These are phyloP conservation scores for Erethizon dorsatum DNA, from an alignment of 2,797 vertebrate species.

Conservation along the genomic window DNA sequence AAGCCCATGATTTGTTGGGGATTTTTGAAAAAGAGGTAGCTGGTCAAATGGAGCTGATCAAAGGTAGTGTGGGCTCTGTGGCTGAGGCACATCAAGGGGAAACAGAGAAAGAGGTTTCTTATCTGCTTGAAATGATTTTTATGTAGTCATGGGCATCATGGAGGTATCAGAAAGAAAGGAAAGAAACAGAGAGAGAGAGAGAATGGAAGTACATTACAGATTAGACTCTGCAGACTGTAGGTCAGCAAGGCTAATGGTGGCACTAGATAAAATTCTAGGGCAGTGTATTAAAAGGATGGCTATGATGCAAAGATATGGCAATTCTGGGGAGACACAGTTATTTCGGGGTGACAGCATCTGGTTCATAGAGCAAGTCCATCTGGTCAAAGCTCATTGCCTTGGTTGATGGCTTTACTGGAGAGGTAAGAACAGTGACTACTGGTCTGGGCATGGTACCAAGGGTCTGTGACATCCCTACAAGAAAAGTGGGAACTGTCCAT, in stretches of 20 bases:
- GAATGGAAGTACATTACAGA: neutral
- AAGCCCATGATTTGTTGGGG: neutral
- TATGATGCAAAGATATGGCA: neutral
- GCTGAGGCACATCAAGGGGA: neutral
- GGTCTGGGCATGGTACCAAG: neutral
- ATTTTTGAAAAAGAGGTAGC: constrained; percentile 28
- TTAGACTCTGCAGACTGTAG: neutral
- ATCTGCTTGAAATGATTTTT: neutral
- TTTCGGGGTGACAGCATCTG: constrained; percentile 48
- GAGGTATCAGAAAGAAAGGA: neutral
- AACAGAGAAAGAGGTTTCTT: neutral
- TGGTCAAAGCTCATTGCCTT: constrained; percentile 38
- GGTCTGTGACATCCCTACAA: neutral
- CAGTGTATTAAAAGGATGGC: neutral
- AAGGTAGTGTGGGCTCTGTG: neutral
- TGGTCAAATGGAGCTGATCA: neutral
- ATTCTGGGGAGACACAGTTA: neutral
- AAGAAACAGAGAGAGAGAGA: neutral
- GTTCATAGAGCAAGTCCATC: constrained; percentile 56
- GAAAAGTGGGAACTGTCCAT: neutral
- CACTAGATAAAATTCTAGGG: constrained; percentile 17
- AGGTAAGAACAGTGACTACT: constrained; percentile 4
- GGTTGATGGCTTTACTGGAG: constrained; percentile 50
- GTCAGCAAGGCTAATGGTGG: neutral
- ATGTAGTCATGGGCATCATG: neutral